Evolutionary conservation across 1,140 invertebrate species (phyloP).

Genomic region (Conopomorpha cramerella): DNA sequence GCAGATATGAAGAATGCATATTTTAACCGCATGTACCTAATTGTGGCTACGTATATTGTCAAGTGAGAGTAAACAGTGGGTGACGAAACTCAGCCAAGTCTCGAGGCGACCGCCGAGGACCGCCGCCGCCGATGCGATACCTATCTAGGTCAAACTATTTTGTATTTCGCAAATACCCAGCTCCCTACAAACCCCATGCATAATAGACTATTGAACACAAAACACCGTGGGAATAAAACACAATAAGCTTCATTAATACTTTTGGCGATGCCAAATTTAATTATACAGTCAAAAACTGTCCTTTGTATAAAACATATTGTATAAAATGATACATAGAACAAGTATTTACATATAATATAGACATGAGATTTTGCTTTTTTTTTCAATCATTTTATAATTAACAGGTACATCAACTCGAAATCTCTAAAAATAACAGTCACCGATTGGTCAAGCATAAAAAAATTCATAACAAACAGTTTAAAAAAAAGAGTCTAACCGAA

Average conservation of each 20-base stretch:
- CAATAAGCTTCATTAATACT: constrained; percentile 11
- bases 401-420: constrained; percentile 57
- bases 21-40: not conserved
- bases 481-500: constrained; percentile 24
- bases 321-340: no score
- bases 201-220: constrained; percentile 6
- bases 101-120: constrained; percentile 6
- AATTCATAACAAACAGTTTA: constrained; percentile 30
- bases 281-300: no score
- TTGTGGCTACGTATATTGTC: not conserved
- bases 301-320: no score
- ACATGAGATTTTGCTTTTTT: no score
- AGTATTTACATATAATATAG: no score
- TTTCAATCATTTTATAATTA: no score
- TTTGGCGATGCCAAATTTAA: constrained; percentile 32
- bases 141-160: constrained; percentile 36
- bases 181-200: not conserved
- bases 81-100: not conserved
- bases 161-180: constrained; percentile 33
- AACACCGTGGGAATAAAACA: constrained; percentile 12
- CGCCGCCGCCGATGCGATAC: constrained; percentile 16
- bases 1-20: not conserved
- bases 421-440: constrained; percentile 24
- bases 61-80: not conserved
- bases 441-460: constrained; percentile 26